Evolutionary conservation across 2,113 vertebrate species (phyloP).

Genomic region (Archocentrus centrarchus): DNA sequence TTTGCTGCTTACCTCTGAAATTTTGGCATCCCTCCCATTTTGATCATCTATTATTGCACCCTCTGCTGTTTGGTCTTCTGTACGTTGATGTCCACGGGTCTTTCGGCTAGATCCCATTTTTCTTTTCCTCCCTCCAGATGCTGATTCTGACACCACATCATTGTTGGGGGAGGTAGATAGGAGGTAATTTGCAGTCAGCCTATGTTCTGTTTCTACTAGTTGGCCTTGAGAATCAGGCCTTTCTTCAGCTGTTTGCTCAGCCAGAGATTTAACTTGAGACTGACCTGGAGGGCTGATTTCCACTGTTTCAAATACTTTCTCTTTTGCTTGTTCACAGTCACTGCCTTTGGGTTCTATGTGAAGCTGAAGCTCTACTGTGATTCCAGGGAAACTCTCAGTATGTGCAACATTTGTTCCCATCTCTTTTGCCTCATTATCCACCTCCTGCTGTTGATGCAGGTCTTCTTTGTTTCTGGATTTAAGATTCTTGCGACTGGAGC

Average conservation of each 20-base stretch:
- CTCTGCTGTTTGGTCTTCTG: conserved; percentile 28
- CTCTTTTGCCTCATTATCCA: conserved; percentile 13
- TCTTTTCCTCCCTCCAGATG: conserved; percentile 55
- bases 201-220: not conserved
- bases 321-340: not conserved
- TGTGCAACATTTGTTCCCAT: not conserved
- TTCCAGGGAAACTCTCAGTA: not conserved
- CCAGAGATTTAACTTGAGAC: not conserved
- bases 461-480: conserved; percentile 26
- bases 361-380: not conserved
- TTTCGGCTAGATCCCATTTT: conserved; percentile 80
- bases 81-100: conserved; percentile 40
- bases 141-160: conserved; percentile 30
- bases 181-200: not conserved
- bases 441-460: conserved; percentile 10
- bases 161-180: conserved; percentile 5
- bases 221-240: conserved; percentile 18
- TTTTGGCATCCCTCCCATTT: conserved; percentile 1
- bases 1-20: conserved; percentile 58
- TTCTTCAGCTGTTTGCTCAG: conserved; percentile 19
- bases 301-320: conserved; percentile 28
- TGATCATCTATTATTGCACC: conserved; percentile 1
- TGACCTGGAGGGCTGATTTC: conserved; percentile 4
- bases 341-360: not conserved
- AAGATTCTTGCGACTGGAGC: conserved; percentile 63